Conservation (phyloP, 2,113 vertebrate genomes). For the Thryonomys swinderianus region DNA sequence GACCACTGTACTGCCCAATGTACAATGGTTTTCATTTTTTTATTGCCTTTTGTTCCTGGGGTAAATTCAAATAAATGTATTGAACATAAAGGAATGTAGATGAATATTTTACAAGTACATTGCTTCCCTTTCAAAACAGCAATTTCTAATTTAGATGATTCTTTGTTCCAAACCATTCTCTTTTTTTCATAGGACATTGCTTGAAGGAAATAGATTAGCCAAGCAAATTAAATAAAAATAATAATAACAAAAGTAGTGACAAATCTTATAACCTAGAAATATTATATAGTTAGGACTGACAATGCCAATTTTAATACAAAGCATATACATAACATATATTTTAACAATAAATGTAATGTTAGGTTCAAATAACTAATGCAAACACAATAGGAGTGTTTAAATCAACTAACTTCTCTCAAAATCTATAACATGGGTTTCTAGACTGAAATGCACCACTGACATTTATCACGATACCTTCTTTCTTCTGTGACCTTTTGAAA, state of each 20-base stretch:
- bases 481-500: slow-evolving; percentile 71
- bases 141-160: slow-evolving; percentile 51
- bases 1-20: slow-evolving; percentile 1
- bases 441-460: background rate
- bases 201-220: background rate
- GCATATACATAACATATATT: background rate
- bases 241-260: background rate
- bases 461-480: background rate
- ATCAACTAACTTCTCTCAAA: slow-evolving; percentile 8
- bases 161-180: background rate
- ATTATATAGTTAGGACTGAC: background rate
- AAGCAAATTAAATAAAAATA: background rate
- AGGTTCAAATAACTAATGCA: slow-evolving; percentile 18
- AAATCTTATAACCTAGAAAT: background rate
- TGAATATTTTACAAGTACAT: slow-evolving; percentile 35
- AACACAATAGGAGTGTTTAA: background rate
- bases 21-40: background rate
- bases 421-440: background rate
- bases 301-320: background rate
- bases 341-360: slow-evolving; percentile 8
- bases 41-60: slow-evolving; percentile 50
- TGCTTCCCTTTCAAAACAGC: slow-evolving; percentile 51
- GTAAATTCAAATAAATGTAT: background rate
- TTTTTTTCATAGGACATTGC: background rate
- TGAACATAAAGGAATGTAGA: slow-evolving; percentile 10